These are phyloP conservation scores for Tapirus terrestris DNA, from an alignment of 2,113 vertebrate species.

Conservation along the genomic window DNA sequence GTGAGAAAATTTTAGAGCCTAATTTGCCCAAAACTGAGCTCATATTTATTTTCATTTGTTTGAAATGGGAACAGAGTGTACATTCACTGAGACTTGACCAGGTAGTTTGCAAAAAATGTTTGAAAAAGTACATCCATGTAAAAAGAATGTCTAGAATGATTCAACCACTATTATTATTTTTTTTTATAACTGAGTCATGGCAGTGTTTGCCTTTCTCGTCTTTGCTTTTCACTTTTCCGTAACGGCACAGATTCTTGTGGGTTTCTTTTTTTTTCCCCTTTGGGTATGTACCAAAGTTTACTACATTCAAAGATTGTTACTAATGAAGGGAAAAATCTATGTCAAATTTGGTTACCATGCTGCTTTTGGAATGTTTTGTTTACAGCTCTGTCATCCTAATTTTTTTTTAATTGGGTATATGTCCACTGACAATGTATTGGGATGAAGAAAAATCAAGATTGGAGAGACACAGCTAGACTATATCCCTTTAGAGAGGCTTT, in stretches of 20 bases:
- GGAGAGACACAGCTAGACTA: not conserved
- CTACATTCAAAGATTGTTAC: conserved; percentile 30
- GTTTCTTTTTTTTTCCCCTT: conserved; percentile 25
- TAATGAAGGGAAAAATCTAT: conserved; percentile 48
- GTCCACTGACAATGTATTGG: not conserved
- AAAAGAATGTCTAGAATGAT: conserved; percentile 63
- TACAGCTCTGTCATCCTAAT: not conserved
- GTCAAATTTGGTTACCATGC: conserved; percentile 26
- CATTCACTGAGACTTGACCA: conserved; percentile 41
- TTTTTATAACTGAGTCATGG: conserved; percentile 58
- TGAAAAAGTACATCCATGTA: conserved; percentile 33
- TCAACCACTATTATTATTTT: conserved; percentile 24
- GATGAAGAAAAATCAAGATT: not conserved
- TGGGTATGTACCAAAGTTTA: conserved; percentile 46
- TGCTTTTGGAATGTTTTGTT: conserved; percentile 54
- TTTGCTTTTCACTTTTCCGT: conserved; percentile 47
- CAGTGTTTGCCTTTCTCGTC: conserved; percentile 41
- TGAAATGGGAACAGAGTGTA: conserved; percentile 6
- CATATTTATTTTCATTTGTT: conserved; percentile 46
- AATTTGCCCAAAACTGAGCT: conserved; percentile 39
- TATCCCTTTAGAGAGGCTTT: conserved; percentile 8
- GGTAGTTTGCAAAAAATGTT: conserved; percentile 36
- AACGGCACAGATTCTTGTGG: conserved; percentile 57
- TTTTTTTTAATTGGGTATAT: not conserved
- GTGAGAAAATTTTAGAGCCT: conserved; percentile 31